Evolutionary conservation across 2,888 invertebrate genomes (phyloP), one percentile per base, ranked within the genome.

Genomic region (Trypoxylon attenuatum): DNA sequence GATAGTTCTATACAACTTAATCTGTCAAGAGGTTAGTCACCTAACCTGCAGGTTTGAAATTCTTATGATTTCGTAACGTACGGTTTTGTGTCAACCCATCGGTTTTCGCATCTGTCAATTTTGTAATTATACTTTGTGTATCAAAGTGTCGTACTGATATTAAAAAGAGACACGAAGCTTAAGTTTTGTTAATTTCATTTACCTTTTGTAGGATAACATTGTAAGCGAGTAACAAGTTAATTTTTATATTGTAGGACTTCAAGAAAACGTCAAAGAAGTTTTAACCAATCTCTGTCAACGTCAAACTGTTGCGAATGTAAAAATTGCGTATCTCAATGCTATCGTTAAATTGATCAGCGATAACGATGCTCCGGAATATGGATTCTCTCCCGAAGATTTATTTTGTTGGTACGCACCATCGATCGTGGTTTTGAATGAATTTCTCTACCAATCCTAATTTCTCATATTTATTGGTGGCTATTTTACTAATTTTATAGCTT

Each of bases 251-350:
- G 18, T 81, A 91, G 91, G 88, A 78, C 82, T 89, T 38, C 85
- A 82, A 63, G 89, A 89, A 64, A 89, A 89, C 74, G 83, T 91
- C 22, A 88, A 88, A 69, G 92, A 92, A 84, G 91, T 92, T 57
- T 87, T 92, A 56, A 89, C 89, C 60, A 90, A 90, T 82, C 83
- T 91, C 63, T 91, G 91, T 73, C 90, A 90, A 81, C 91, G 89
- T 82, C 88, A 89, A 71, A 90, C 90, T 60, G 89, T 93, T 64
- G 91, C 93, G 63, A 95, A 95, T 87, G 92, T 91, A 68, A 93
- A 94, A 85, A 89, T 97, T 76, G 94, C 94, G 73, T 94, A 96
- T 87, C 90, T 97, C 81, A 97, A 97, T 90, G 94, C 93, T 66
- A 92, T 97, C 88, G 95, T 96, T 57, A 94, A 95, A 83, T 90